phyloP scores from a whole-genome alignment of 2,113 vertebrate genomes.

The Prinia subflava region DNA sequence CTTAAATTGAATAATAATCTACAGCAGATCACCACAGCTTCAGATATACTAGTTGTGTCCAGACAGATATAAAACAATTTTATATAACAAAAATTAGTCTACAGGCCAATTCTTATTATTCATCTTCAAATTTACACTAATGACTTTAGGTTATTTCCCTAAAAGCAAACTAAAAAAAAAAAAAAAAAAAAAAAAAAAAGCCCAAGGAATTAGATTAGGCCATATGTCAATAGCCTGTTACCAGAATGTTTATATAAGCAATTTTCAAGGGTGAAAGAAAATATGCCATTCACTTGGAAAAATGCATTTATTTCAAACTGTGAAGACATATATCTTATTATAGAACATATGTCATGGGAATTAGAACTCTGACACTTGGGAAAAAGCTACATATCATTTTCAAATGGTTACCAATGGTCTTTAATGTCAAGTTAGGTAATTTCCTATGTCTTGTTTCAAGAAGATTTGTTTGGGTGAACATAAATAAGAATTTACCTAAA shows the following conservation, averaged over 20 bases:
- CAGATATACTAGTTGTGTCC: neutral
- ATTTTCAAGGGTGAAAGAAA: conserved; percentile 38
- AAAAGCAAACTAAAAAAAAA: neutral
- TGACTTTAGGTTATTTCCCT: neutral
- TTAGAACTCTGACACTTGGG: neutral
- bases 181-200: neutral
- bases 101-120: neutral
- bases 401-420: neutral
- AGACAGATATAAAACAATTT: neutral
- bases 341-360: conserved; percentile 6
- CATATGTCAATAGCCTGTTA: conserved; percentile 25
- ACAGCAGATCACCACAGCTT: neutral
- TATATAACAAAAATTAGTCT: neutral
- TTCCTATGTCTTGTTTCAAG: neutral
- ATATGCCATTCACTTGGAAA: conserved; percentile 19
- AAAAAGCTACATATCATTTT: neutral
- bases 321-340: conserved; percentile 15
- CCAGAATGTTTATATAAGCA: conserved; percentile 36
- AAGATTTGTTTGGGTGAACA: neutral
- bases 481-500: neutral
- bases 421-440: neutral
- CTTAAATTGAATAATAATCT: neutral
- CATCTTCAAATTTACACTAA: neutral
- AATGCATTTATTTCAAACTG: conserved; percentile 13
- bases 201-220: neutral